Evolutionary conservation across 2,797 vertebrate species (phyloP).

Genomic region (Sibirionetta formosa): DNA sequence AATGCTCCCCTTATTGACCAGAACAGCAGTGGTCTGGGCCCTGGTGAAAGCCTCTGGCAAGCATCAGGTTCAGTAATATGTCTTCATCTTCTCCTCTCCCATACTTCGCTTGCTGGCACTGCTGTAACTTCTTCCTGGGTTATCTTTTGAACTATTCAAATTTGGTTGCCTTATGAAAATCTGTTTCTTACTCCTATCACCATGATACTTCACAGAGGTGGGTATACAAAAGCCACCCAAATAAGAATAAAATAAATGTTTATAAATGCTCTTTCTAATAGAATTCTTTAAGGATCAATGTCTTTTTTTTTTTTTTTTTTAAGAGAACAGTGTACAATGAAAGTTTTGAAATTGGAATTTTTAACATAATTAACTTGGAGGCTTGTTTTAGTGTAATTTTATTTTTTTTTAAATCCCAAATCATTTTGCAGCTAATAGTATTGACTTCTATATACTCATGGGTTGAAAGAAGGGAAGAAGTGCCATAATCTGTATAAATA

Average conservation of each 20-base stretch:
- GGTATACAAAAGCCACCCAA: neutral
- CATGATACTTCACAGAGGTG: neutral
- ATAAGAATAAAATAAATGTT: neutral
- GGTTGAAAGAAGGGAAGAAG: conserved; percentile 21
- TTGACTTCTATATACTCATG: neutral
- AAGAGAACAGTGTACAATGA: neutral
- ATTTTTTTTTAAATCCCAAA: neutral
- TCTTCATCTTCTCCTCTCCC: neutral
- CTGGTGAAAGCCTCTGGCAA: neutral
- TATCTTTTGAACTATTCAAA: neutral
- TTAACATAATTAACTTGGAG: neutral
- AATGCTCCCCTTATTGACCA: neutral
- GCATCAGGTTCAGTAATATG: neutral
- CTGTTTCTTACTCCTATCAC: neutral
- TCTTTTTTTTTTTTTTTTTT: neutral
- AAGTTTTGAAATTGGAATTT: neutral
- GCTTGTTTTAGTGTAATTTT: neutral
- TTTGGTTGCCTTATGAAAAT: neutral
- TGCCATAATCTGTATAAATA: neutral
- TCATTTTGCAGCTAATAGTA: conserved; percentile 1
- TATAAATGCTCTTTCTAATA: neutral
- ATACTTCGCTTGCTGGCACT: neutral
- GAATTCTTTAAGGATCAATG: neutral
- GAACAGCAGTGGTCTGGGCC: neutral
- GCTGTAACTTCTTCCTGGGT: neutral